Conservation (phyloP, 2,113 vertebrate genomes). For the Rhagologus leucostigma region DNA sequence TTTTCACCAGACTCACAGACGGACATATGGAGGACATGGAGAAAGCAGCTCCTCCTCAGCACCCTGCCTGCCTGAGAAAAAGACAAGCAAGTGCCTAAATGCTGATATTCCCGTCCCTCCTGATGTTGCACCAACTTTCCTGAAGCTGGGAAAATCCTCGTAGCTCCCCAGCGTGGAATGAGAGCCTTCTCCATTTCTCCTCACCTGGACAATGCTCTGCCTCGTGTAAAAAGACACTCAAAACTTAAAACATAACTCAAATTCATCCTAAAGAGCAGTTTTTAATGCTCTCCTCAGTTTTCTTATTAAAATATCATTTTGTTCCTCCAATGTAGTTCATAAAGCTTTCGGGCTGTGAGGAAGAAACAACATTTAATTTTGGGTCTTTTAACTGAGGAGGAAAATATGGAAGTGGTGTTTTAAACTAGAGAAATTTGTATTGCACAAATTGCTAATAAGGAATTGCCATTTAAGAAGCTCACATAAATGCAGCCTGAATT, state of each 20-base stretch:
- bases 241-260: rapidly evolving
- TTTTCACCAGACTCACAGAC: background rate
- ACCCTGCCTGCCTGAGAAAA: background rate
- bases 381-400: background rate
- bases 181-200: background rate
- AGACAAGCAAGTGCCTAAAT: background rate
- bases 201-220: background rate
- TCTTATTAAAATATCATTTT: background rate
- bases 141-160: background rate
- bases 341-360: background rate
- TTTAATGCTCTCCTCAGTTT: background rate
- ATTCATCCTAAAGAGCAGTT: background rate
- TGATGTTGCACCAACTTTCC: background rate
- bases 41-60: background rate
- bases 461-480: background rate
- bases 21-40: background rate
- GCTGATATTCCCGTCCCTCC: background rate
- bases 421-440: background rate
- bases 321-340: background rate
- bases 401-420: background rate
- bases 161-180: background rate
- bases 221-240: background rate
- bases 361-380: background rate
- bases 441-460: background rate
- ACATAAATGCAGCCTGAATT: rapidly evolving